Base-by-base conservation (phyloP, 2,888 invertebrate species). In the Microplitis manilae region DNA sequence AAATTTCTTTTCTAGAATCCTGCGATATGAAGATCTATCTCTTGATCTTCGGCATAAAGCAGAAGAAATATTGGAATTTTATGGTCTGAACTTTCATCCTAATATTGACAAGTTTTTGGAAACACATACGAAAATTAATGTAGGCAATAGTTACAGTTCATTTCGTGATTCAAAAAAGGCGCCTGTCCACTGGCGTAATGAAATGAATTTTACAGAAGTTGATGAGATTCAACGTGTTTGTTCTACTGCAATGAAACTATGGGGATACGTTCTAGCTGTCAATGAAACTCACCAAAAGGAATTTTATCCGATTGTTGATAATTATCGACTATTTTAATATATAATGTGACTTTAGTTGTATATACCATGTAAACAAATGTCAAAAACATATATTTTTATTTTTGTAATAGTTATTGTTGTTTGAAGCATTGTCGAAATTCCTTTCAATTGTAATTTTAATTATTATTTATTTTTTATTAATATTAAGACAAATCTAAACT, bases 1-100 rank as follows among this genome's bases (percentile, higher is more conserved):
- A 5, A 50, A 50, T 30, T 7, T 41, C 6, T 38, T 8, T 38
- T 38, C 41, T 91, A 96, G 96, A 90, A 94, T 94, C 70, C 90
- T 96, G 62, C 93, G 96, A 4, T 97, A 96, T 86, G 97, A 97
- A 90, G 96, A 97, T 87, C 90, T 97, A 68, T 96, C 96, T 0
- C 88, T 96, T 74, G 93, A 94, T 85, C 95, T 96, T 91, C 91
- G 79, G 87, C 91, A 91, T 80, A 93, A 93, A 79, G 93, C 94
- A n/a, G 91, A 93, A 85, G 93, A 93, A 75, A 90, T 97, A 73
- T 93, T 96, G 82, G 92, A 94, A 87, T 96, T 96, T 90, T 94
- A 95, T 87, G 94, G 94, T 62, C 90, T 96, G 75, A 92, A 93
- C 82, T 93, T 94, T 85, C 93, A 94, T 89, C 91, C 92, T 6